Evolutionary conservation across 2,797 vertebrate species (phyloP), one percentile per base, ranked within the genome.

Genomic region (Neosilurus mollespiculum): DNA sequence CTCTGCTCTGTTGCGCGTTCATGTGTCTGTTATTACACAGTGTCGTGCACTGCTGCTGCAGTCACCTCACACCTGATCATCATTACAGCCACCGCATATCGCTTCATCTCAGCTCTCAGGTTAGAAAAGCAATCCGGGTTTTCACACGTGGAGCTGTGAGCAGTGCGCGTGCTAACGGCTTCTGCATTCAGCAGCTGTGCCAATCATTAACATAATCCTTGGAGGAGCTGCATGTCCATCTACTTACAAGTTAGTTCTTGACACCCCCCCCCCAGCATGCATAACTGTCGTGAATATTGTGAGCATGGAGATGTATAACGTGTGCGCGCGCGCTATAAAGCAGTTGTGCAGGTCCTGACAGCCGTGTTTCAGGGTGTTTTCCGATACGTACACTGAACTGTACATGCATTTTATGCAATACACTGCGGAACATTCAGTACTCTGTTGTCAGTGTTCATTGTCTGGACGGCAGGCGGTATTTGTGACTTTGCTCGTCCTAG

Each of bases 401-500:
- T 10, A 49, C 56, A 53, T 58, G 61, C 8, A 37, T 10, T 59
- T 12, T 43, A 37, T 43, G 54, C 26, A 37, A 2, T 66, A 51
- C 73, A 64, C 72, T 77, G 81, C 71, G 20, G 81, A 66, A 79
- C 69, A 79, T 67, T 82, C 22, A 77, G 72, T 59, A 2, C 75
- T 58, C 26, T 43, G 37, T n/a, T 62, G 34, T 53, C 62, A 26
- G 61, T 81, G 54, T 64, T 82, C 51, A 62, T 71, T 84, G 62
- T 86, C 66, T 81, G 66, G 66, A 30, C 53, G 61, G 43, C 26
- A 69, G 67, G 70, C 54, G 70, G 53, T 78, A 49, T 80, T 70
- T n/a, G 80, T 83, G 88, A 83, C 87, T 88, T 80, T 83, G 71
- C 71, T 83, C 82, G 80, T 88, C 86, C 90, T 85, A 81, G 49